Conservation (phyloP, 92 coral and sea anemone species). For the Plumapathes pennacea region DNA sequence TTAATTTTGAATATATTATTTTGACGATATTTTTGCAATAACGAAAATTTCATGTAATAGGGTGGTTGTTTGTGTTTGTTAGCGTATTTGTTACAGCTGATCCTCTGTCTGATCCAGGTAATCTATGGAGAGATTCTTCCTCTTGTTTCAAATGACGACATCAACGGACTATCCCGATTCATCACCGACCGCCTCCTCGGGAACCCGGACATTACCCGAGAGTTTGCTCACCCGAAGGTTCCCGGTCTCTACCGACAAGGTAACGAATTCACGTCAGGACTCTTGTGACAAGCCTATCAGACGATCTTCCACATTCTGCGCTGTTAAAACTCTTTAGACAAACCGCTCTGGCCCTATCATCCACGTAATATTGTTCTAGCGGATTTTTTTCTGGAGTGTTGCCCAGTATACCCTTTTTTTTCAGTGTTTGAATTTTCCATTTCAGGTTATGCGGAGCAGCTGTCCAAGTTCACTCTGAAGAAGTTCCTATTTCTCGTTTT, state of each 20-base stretch:
- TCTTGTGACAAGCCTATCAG: no score
- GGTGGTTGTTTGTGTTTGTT: no score
- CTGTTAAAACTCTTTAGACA: no score
- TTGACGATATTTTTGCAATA: no score
- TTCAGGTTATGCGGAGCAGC: constrained; percentile 78
- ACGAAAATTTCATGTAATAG: no score
- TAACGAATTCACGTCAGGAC: constrained; percentile 4
- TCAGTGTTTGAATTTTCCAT: neutral
- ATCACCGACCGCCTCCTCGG: constrained; percentile 77
- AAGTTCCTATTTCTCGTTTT: constrained; percentile 85
- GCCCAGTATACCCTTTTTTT: neutral
- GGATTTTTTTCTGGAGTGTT: neutral
- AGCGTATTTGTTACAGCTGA: no score
- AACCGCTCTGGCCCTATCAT: no score
- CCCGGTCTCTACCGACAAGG: constrained; percentile 88
- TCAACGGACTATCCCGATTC: constrained; percentile 62
- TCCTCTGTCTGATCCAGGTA: constrained; percentile 44
- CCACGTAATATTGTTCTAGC: neutral
- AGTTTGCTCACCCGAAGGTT: constrained; percentile 80
- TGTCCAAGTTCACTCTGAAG: constrained; percentile 85
- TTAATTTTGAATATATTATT: no score
- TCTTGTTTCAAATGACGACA: constrained; percentile 74
- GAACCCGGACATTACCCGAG: constrained; percentile 83
- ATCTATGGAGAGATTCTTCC: constrained; percentile 90
- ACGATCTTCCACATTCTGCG: no score